phyloP scores from a whole-genome alignment of 2,888 invertebrate species.

The Helleia helle region DNA sequence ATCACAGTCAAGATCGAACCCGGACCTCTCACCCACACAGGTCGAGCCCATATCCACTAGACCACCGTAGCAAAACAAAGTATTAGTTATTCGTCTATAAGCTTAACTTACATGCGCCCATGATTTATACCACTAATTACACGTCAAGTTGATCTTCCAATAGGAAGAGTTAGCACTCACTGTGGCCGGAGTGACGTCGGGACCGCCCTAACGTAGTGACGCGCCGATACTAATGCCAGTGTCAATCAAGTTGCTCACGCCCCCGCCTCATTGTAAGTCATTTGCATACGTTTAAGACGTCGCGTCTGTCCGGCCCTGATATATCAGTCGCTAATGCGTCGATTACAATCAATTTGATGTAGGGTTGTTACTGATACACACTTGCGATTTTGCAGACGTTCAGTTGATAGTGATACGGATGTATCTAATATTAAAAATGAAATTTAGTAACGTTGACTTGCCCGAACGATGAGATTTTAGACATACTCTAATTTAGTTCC shows the following conservation, averaged over 20 bases:
- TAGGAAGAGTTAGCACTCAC: constrained; percentile 45
- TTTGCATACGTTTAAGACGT: constrained; percentile 65
- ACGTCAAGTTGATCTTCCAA: constrained; percentile 43
- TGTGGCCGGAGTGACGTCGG: constrained; percentile 55
- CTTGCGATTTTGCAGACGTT: constrained; percentile 29
- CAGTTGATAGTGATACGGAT: too few species aligned
- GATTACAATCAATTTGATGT: constrained; percentile 48
- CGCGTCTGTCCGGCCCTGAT: constrained; percentile 52
- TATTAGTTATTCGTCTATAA: too few species aligned
- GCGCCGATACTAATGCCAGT: constrained; percentile 56
- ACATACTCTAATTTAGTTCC: too few species aligned
- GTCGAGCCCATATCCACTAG: too few species aligned
- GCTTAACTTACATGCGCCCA: background rate
- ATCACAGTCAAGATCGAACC: too few species aligned
- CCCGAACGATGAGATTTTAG: too few species aligned
- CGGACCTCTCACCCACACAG: too few species aligned
- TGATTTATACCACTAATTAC: background rate
- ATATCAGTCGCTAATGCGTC: constrained; percentile 67
- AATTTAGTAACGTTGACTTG: too few species aligned
- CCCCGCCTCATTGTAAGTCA: constrained; percentile 65
- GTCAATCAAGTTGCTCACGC: constrained; percentile 66
- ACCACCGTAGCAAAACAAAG: too few species aligned
- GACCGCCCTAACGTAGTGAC: constrained; percentile 51
- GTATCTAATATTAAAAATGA: too few species aligned
- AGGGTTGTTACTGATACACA: constrained; percentile 27